Base-by-base conservation (phyloP, 2,113 vertebrate genomes). In the Todiramphus chloris region DNA sequence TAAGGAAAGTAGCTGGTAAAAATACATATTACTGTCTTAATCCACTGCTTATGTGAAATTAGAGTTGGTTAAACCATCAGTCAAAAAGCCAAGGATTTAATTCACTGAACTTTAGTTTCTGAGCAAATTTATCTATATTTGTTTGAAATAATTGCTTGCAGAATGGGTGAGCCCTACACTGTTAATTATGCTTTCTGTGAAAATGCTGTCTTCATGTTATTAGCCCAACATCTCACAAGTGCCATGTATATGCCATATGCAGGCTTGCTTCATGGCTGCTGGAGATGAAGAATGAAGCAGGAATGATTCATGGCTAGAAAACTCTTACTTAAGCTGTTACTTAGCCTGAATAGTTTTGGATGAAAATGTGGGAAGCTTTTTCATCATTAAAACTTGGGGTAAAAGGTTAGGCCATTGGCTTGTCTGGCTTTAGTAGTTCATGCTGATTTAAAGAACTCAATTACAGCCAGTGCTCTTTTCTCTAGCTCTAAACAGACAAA, bases 401-500 rank as follows among this genome's bases (percentile, higher is more conserved):
- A 28, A 53, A 66, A 25, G 24, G 30, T 53, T 63, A 83, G 60
- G 51, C 16, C 8, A 20, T 64, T 64, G 44, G 9, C n/a, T 81
- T 90, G 33, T 41, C 14, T 73, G 18, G 51, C 13, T 74, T 75
- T 5, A 68, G 37, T 48, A 58, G 30, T 59, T 79, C 21, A 66
- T 77, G 46, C 13, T 91, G 46, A 58, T 79, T 78, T 79, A 48
- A 93, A 84, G 24, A 93, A 62, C 28, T 87, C 41, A 11, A 0
- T 64, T 88, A 50, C 62, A 46, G 17, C 13, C 41, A 13, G 30
- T 63, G 16, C 3, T 89, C 23, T 88, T 72, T 48, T 51, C 39
- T 9, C 19, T 82, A 98, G 98, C 30, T 31, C 63, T n/a, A 87
- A 74, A 39, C 83, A 81, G 15, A 21, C 33, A 33, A 76, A 50